These are phyloP conservation scores for Bombus pyrosoma DNA, from an alignment of 1,140 invertebrate species.

Conservation along the genomic window DNA sequence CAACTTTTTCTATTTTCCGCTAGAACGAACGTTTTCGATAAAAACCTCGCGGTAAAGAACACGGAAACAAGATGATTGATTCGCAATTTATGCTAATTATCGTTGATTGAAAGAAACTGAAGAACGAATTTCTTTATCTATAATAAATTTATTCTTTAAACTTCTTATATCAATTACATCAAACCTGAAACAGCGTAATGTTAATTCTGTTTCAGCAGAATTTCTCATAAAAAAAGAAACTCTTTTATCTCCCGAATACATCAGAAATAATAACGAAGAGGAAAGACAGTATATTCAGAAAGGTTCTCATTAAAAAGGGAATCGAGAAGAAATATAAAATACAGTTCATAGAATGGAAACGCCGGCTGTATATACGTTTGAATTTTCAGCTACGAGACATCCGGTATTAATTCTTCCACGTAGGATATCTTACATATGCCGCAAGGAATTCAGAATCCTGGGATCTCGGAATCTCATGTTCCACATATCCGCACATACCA, in stretches of 20 bases:
- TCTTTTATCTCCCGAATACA: neutral
- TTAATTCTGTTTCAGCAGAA: neutral
- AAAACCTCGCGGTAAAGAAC: neutral
- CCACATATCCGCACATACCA: constrained; percentile 30
- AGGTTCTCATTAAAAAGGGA: neutral
- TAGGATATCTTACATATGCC: constrained; percentile 35
- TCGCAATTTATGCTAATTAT: constrained; percentile 20
- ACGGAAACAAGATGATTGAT: neutral
- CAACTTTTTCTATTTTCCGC: neutral
- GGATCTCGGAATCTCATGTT: constrained; percentile 10
- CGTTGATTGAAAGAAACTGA: neutral
- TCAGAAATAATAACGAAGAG: neutral
- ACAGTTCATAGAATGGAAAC: neutral
- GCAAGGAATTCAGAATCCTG: constrained; percentile 11
- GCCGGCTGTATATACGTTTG: neutral
- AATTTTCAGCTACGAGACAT: neutral
- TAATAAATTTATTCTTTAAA: neutral
- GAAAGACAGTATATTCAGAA: neutral
- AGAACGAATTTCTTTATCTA: neutral
- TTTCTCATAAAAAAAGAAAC: neutral
- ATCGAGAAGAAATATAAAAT: neutral
- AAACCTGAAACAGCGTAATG: neutral
- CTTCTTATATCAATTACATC: neutral
- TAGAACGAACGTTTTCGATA: neutral
- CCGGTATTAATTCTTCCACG: constrained; percentile 37